Conservation (phyloP, 2,888 invertebrate species). For the Lycaena phlaeas region DNA sequence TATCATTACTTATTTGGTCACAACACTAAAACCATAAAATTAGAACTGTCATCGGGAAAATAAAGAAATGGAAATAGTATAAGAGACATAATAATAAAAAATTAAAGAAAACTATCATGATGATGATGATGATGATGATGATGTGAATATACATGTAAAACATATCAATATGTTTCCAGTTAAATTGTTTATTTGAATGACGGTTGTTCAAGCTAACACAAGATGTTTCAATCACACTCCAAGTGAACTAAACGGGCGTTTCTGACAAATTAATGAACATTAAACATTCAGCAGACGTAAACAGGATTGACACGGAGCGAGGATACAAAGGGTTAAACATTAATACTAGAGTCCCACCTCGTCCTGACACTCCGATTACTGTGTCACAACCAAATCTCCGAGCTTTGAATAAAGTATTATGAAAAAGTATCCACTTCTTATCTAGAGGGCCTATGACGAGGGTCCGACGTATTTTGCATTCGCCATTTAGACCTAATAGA, state of each 20-base stretch:
- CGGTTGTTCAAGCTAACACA: no score
- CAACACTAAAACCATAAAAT: no score
- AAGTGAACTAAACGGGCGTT: constrained; percentile 29
- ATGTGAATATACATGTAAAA: no score
- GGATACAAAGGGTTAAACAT: constrained; percentile 64
- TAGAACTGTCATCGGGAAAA: no score
- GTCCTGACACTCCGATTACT: constrained; percentile 62
- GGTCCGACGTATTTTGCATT: constrained; percentile 39
- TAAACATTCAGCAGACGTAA: constrained; percentile 50
- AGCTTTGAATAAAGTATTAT: constrained; percentile 67
- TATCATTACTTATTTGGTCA: no score
- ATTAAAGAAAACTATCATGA: no score
- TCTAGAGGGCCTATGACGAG: constrained; percentile 56
- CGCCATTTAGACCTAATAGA: constrained; percentile 18
- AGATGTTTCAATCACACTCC: constrained; percentile 17
- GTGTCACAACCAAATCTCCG: constrained; percentile 62
- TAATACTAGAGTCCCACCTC: constrained; percentile 62
- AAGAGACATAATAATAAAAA: no score
- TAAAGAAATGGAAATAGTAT: no score
- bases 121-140: no score
- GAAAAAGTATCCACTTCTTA: constrained; percentile 64
- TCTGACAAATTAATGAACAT: constrained; percentile 65
- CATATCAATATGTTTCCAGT: no score
- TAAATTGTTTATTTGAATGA: no score
- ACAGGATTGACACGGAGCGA: constrained; percentile 54